phyloP scores from a whole-genome alignment of 2,797 vertebrate genomes.

The Eulemur mongoz region DNA sequence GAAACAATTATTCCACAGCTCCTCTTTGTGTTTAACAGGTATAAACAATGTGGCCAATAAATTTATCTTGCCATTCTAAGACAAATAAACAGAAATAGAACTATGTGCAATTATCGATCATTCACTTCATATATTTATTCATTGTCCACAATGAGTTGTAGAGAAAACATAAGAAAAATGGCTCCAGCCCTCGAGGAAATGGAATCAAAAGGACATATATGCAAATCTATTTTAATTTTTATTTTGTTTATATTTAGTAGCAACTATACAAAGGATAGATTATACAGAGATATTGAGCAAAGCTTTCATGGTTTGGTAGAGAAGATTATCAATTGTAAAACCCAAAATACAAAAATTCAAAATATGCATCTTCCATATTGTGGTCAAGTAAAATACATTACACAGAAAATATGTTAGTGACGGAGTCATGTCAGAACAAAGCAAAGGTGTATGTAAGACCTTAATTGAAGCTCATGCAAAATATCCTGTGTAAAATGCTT shows the following conservation, averaged over 20 bases:
- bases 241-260: background rate
- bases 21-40: constrained; percentile 46
- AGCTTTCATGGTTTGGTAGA: background rate
- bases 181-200: background rate
- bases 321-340: background rate
- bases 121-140: constrained; percentile 40
- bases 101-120: constrained; percentile 6
- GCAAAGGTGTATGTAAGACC: background rate
- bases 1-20: constrained; percentile 53
- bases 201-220: constrained; percentile 6
- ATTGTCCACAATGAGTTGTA: background rate
- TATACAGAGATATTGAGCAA: background rate
- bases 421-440: background rate
- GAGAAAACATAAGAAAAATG: background rate
- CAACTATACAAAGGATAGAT: background rate
- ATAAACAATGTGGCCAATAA: constrained; percentile 39
- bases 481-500: background rate
- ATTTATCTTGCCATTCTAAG: constrained; percentile 56
- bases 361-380: background rate
- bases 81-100: constrained; percentile 69
- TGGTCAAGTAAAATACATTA: background rate
- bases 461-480: background rate
- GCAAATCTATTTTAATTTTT: constrained; percentile 8
- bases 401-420: constrained; percentile 29
- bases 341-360: background rate